Evolutionary conservation across 2,113 vertebrate species (phyloP), one percentile per base, ranked within the genome.

Genomic region (Syngnathus typhle): DNA sequence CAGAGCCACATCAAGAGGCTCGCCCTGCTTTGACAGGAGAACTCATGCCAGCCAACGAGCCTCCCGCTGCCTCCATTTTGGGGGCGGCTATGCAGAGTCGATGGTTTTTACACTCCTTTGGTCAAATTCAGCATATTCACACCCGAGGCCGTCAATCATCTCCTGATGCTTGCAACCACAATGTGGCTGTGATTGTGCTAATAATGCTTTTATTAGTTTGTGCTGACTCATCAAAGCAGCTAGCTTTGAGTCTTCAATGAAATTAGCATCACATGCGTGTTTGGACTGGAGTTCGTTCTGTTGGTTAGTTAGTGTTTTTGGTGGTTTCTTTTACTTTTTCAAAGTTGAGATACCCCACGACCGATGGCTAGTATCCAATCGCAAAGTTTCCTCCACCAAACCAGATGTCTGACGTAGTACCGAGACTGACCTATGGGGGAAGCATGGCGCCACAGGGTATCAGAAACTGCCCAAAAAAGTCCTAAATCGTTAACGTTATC

Each of bases 1-100:
- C 82, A 74, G 60, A 74, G 87, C 88, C 90, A 90, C 89, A 91
- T 92, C 85, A 91, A 91, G 87, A 79, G 76, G 61, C 73, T 77
- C 37, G 56, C 75, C 68, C 71, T 78, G 83, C 84, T 86, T 79
- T 82, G 82, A 84, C 83, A 78, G 61, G 54, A 74, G 66, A n/a
- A 37, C 70, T 77, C 4, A 23, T 38, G 68, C 75, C 82, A 76
- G 72, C 66, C 68, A 44, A 62, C n/a, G 11, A 43, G 41, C 6
- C 39, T 27, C 60, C 19, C 13, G 60, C n/a, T 23, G 60, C n/a
- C 19, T 41, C 13, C 37, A 39, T 71, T 72, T 69, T 55, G 73
- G 73, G 67, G 11, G 51, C 6, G 54, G 54, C 21, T 32, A 32
- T 23, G 54, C 23, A 56, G 52, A 55, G 51, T 55, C 12, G 21